Evolutionary conservation across 2,797 vertebrate species (phyloP), one percentile per base, ranked within the genome.

Genomic region (Tragelaphus eurycerus): DNA sequence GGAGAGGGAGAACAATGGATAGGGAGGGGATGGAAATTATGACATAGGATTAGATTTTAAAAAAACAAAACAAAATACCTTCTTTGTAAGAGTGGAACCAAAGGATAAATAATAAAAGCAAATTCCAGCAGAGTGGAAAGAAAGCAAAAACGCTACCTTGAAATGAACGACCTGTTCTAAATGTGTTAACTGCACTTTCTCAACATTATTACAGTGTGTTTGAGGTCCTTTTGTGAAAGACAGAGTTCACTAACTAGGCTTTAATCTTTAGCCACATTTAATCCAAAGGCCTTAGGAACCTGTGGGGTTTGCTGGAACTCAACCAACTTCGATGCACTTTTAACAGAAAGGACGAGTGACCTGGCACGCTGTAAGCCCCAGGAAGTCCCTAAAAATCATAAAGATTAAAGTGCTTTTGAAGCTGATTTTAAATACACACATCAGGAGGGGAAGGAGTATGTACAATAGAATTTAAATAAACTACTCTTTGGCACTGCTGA

Each of bases 351-450:
- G 38, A 29, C 0, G 1, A 27, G n/a, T 59, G 71, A 82, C 0
- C 4, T 17, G 3, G 7, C 29, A 67, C 4, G 13, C 48, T 86
- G 29, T 23, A 50, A 93, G 67, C 67, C 83, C n/a, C 25, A 34
- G 78, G 50, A 92, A 86, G 54, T 95, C 88, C 29, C 78, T 82
- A 38, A 90, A 83, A 83, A 50, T 79, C 62, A 31, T 21, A 50
- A 89, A 83, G 97, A 89, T 94, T 34, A 86, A 91, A 86, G 71
- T 57, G 90, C 48, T 95, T 97, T 82, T 89, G 94, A 62, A 95
- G 89, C 71, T 93, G 94, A 88, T 86, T 95, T 95, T 90, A 92
- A 97, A 90, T n/a, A 74, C 1, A 1, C 48, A 9, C 59, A 52
- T 38, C 43, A 52, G 0, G 4, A 55, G 60, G 87, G 54, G 27